Base-by-base conservation (phyloP, 1,140 invertebrate genomes). In the Acyrthosiphon pisum region DNA sequence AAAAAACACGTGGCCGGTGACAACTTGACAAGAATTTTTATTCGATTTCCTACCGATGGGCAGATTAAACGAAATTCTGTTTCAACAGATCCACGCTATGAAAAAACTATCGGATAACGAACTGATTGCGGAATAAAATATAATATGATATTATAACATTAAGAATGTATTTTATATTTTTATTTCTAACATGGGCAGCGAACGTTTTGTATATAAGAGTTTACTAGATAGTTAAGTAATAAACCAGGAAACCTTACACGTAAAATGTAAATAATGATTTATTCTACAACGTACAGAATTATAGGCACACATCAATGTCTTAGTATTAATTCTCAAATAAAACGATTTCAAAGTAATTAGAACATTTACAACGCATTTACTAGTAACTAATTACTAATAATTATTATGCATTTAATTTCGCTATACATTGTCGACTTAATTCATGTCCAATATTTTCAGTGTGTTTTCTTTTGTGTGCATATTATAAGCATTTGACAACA, bases 11-110 rank as follows among this genome's bases (percentile, higher is more conserved):
- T 90, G 53, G 35, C 48, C 0, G 35, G 6, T 53, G n/a, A 35
- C 22, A 60, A 44, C 37, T 90, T 35, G 26, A n/a, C 14, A 26
- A 44, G 26, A 41, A 35, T 60, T 76, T 76, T n/a, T 56, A 60
- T 90, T 60, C 37, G 26, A 87, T 87, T n/a, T 37, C 50, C 30
- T 7, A 14, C 11, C 35, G 56, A 60, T n/a, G 50, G 11, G 9
- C 35, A n/a, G 60, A 90, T 26, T 41, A 44, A 89, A 87, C 41
- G 7, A 90, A 90, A 90, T 89, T 90, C 48, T 26, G 6, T 56
- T 90, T 46, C 26, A 41, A 86, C 84, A 46, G 23, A 46, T 86
- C 8, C 3, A 84, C 41, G 23, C 41, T 86, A 26, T 26, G 23
- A 86, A 86, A 86, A 46, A 14, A 30, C 41, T 46, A 86, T 30